phyloP scores from a whole-genome alignment of 2,888 invertebrate species.

The Ceramica pisi region DNA sequence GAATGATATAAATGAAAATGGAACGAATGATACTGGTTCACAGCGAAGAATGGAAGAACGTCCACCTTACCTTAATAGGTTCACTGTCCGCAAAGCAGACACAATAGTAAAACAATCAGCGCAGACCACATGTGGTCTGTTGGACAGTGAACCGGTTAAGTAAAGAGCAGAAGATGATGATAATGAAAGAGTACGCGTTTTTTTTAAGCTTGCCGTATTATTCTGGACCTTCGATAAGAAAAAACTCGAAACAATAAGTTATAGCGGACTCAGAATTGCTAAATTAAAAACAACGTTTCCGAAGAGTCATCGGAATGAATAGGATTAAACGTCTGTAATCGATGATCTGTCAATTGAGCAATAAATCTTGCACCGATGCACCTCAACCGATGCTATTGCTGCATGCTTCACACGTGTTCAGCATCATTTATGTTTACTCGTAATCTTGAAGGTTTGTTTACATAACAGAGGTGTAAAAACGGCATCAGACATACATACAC shows the following conservation, averaged over 20 bases:
- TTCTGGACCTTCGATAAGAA: not conserved
- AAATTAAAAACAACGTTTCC: not conserved
- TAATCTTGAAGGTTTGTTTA: constrained; percentile 46
- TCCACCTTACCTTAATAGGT: no score
- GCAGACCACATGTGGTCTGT: no score
- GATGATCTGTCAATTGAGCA: not conserved
- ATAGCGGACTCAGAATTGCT: not conserved
- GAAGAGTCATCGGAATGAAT: not conserved
- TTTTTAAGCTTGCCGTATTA: no score
- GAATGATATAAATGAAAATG: no score
- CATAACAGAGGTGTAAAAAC: constrained; percentile 46
- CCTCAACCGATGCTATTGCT: constrained; percentile 15
- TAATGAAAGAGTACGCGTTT: not conserved
- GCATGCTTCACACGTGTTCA: constrained; percentile 33
- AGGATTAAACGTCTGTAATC: not conserved
- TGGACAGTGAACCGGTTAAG: no score
- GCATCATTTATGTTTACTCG: constrained; percentile 42
- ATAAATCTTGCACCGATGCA: constrained; percentile 3
- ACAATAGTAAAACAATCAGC: no score
- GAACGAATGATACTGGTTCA: no score
- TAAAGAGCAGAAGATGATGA: not conserved
- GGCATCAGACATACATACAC: not conserved
- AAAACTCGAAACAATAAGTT: not conserved
- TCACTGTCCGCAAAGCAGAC: no score
- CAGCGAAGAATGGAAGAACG: not conserved